Evolutionary conservation across 53 echinoderm and acorn worm species (phyloP).

Genomic region (Holothuria leucospilota): DNA sequence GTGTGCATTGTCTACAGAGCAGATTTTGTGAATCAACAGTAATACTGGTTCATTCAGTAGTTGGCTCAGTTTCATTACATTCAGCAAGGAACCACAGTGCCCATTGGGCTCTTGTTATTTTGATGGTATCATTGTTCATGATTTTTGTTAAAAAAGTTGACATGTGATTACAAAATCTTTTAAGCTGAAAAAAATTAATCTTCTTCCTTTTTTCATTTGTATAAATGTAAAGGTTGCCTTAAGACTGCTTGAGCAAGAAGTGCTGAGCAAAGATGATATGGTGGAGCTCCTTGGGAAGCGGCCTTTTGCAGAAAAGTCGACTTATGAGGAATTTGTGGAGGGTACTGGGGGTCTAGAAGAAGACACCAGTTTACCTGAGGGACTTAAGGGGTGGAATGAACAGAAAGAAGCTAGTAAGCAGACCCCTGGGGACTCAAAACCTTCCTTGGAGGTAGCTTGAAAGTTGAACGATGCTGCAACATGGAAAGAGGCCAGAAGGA

Average conservation of each 20-base stretch:
- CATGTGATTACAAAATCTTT: neutral
- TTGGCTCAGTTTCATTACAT: too few relatives aligned
- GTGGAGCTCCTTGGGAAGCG: slow-evolving; percentile 88
- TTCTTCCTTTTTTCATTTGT: neutral
- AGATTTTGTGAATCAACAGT: too few relatives aligned
- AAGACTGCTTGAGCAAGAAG: slow-evolving; percentile 83
- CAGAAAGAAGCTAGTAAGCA: slow-evolving; percentile 66
- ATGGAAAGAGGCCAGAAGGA: too few relatives aligned
- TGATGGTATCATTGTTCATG: too few relatives aligned
- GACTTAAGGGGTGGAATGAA: slow-evolving; percentile 96
- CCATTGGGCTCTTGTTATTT: too few relatives aligned
- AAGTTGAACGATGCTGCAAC: neutral
- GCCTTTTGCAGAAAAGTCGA: slow-evolving; percentile 95
- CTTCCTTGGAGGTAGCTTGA: slow-evolving; percentile 63
- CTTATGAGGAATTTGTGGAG: slow-evolving; percentile 99
- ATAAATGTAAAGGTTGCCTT: slow-evolving; percentile 75
- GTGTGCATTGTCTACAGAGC: too few relatives aligned
- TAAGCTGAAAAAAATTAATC: neutral
- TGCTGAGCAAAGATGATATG: slow-evolving; percentile 99
- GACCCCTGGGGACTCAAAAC: slow-evolving; percentile 56
- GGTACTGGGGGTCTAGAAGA: slow-evolving; percentile 97
- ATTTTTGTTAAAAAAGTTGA: too few relatives aligned
- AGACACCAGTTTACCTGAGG: slow-evolving; percentile 87
- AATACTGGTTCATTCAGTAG: too few relatives aligned
- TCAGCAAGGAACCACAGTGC: too few relatives aligned